These are phyloP conservation scores for Cydia amplana DNA, from an alignment of 1,140 invertebrate species.

Conservation along the genomic window DNA sequence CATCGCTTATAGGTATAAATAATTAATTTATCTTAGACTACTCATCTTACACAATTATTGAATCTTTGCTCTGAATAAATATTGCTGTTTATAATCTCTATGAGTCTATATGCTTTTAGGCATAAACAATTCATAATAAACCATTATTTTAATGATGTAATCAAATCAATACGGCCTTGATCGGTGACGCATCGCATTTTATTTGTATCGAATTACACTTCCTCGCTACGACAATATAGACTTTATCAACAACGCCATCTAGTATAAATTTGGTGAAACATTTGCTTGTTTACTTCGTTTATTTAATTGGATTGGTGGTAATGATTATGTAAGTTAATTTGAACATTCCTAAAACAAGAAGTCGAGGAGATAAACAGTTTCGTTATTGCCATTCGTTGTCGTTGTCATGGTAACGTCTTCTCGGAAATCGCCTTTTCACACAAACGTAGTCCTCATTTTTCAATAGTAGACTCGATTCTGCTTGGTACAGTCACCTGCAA, in stretches of 20 bases:
- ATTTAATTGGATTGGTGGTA: too few species aligned
- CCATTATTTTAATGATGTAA: conserved; percentile 3
- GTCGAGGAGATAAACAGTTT: too few species aligned
- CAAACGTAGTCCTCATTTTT: too few species aligned
- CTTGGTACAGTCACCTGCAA: too few species aligned
- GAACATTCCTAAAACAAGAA: not conserved
- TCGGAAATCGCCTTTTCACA: too few species aligned
- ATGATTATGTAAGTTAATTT: not conserved
- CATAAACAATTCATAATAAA: not conserved
- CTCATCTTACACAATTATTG: too few species aligned
- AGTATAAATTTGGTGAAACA: not conserved
- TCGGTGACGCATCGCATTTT: conserved; percentile 16
- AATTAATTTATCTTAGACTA: not conserved
- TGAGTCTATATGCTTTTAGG: not conserved
- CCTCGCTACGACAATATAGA: not conserved
- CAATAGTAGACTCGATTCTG: too few species aligned
- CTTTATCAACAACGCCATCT: not conserved
- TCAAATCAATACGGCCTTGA: conserved; percentile 21
- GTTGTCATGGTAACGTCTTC: too few species aligned
- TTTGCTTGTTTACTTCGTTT: too few species aligned
- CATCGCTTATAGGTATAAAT: conserved; percentile 1
- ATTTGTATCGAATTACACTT: conserved; percentile 9
- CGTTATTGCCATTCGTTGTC: too few species aligned
- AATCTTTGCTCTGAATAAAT: too few species aligned
- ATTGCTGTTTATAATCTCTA: not conserved